phyloP scores from a whole-genome alignment of 2,888 invertebrate genomes.

The Xestia rhomboidea region DNA sequence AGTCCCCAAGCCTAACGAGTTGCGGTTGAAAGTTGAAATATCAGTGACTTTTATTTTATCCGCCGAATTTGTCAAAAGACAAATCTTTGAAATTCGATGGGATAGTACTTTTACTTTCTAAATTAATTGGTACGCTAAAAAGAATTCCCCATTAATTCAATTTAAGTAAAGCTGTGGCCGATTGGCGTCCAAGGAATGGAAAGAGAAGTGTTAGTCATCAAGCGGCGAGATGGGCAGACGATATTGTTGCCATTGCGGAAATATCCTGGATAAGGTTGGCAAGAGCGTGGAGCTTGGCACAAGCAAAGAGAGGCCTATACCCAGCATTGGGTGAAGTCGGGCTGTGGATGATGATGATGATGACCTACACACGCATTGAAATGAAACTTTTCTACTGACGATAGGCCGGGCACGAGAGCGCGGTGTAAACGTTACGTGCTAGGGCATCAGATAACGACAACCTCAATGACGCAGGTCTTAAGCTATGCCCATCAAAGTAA shows the following conservation, averaged over 20 bases:
- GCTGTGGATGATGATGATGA: too few relatives aligned
- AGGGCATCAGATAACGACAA: neutral
- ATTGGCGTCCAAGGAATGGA: too few relatives aligned
- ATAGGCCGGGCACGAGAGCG: too few relatives aligned
- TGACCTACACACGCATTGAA: neutral
- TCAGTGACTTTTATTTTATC: neutral
- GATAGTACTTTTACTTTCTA: neutral
- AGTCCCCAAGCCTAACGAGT: neutral
- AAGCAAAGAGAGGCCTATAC: too few relatives aligned
- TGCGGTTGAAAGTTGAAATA: slow-evolving; percentile 10
- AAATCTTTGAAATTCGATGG: neutral
- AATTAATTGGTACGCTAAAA: neutral
- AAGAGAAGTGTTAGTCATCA: too few relatives aligned
- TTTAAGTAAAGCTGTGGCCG: too few relatives aligned
- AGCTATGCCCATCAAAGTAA: neutral
- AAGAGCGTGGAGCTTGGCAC: too few relatives aligned
- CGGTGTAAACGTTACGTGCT: too few relatives aligned
- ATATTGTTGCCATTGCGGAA: too few relatives aligned
- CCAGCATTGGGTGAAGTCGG: too few relatives aligned
- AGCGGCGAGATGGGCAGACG: too few relatives aligned
- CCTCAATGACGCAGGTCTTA: neutral
- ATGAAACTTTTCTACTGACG: neutral
- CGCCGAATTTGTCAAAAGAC: neutral
- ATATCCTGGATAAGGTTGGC: too few relatives aligned
- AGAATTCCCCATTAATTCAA: neutral